Base-by-base conservation (phyloP, 1,140 invertebrate species). In the Magallana angulata region DNA sequence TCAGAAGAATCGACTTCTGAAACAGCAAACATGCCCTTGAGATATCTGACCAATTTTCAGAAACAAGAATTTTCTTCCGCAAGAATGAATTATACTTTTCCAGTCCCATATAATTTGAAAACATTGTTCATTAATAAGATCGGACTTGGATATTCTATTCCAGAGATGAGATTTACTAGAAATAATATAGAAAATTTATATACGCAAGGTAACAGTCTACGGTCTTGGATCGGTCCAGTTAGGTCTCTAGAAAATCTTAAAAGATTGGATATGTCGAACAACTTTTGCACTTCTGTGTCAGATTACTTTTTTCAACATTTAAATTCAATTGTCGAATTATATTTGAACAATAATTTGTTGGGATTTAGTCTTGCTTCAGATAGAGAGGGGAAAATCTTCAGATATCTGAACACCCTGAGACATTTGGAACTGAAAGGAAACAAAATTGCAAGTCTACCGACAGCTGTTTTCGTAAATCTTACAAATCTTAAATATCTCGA, bases 211-310 rank as follows among this genome's bases (percentile, higher is more conserved):
- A 89, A 89, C 24, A 56, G 83, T 48, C 60, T 89, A 24, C 83
- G 76, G 48, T n/a, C 18, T 60, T 89, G 60, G 88, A 80, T 36
- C 59, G 88, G 88, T 14, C 84, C 88, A 36, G 56, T 89, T 24
- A 18, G 58, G 1, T 36, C 8, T 16, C 1, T 89, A 1, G 11
- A n/a, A 12, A 58, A 83, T 59, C 1, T 86, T 4, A 56, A 89
- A 76, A 12, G 60, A 48, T 6, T 89, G 4, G 62, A 89, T 84
- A 30, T 88, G 24, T 85, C 84, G 57, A 24, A 88, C 58, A 88
- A 88, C 71, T 85, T 64, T 9, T 88, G 87, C 76, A 68, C 80
- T 11, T 68, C 82, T 7, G 57, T 88, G 3, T 85, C 85, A 0
- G 82, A 60, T 4, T 12, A 58, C 24, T 89, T 89, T 58, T 84